Evolutionary conservation across 2,113 vertebrate species (phyloP).

Genomic region (Cynopterus brachyotis): DNA sequence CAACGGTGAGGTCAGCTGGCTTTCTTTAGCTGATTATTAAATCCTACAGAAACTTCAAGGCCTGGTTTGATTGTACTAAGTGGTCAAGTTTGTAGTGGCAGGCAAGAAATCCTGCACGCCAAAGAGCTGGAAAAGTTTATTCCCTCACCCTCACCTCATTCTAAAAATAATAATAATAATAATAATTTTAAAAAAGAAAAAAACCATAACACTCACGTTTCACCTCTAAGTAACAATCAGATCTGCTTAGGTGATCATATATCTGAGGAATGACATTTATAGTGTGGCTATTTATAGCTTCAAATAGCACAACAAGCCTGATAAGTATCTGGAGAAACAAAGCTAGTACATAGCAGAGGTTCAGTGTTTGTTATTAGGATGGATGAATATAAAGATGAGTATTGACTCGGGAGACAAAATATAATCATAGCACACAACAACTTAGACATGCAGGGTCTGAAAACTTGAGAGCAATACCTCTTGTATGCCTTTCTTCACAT

Average conservation of each 20-base stretch:
- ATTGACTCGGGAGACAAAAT: background rate
- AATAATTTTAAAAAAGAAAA: too few relatives aligned
- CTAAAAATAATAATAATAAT: too few relatives aligned
- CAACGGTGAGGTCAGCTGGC: background rate
- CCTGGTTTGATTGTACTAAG: background rate
- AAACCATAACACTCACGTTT: background rate
- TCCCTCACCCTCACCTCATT: background rate
- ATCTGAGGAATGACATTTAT: background rate
- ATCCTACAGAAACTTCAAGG: background rate
- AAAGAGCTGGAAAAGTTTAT: background rate
- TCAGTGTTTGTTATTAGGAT: background rate
- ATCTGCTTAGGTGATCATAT: background rate
- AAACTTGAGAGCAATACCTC: background rate
- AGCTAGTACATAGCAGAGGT: background rate
- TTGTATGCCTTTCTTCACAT: background rate
- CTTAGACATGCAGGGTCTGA: background rate
- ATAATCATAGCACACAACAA: background rate
- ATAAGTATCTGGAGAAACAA: background rate
- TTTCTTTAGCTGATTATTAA: constrained; percentile 24
- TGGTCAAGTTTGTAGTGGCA: background rate
- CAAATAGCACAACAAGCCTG: background rate
- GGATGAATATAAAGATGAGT: background rate
- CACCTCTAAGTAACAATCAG: background rate
- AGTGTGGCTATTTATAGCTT: background rate
- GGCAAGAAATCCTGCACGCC: background rate